phyloP scores from a whole-genome alignment of 2,113 vertebrate genomes.

The Barbus barbus region DNA sequence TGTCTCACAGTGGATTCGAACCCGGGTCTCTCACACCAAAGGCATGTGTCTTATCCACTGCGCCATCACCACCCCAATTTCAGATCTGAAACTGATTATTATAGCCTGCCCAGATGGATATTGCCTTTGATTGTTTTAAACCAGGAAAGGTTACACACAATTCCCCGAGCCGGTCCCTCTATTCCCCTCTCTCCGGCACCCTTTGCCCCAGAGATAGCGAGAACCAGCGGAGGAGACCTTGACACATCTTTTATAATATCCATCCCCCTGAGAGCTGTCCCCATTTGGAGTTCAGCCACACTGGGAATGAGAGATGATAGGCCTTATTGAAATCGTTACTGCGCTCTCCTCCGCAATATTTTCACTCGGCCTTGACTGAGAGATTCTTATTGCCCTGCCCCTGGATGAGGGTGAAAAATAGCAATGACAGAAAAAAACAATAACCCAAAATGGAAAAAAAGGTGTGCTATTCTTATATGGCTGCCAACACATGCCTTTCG shows the following conservation, averaged over 20 bases:
- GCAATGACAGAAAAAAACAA: constrained; percentile 28
- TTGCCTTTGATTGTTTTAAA: constrained; percentile 39
- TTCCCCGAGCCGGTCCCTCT: constrained; percentile 13
- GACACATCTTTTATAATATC: constrained; percentile 57
- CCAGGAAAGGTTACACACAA: not conserved
- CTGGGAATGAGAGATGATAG: constrained; percentile 54
- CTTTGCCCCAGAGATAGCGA: constrained; percentile 14
- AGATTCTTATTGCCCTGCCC: constrained; percentile 39
- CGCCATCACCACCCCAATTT: too few species aligned
- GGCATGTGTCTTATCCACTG: too few species aligned
- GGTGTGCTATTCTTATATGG: constrained; percentile 13
- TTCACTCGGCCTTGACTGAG: constrained; percentile 18
- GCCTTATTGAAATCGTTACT: constrained; percentile 51
- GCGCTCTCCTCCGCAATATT: constrained; percentile 21
- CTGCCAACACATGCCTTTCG: not conserved
- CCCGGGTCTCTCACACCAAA: too few species aligned
- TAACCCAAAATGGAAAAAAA: constrained; percentile 39
- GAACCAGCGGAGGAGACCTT: constrained; percentile 45
- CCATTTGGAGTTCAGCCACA: constrained; percentile 53
- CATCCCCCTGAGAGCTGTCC: constrained; percentile 47
- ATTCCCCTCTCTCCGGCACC: not conserved
- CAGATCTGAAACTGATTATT: constrained; percentile 1
- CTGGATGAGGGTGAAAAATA: constrained; percentile 31
- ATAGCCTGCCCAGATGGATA: constrained; percentile 11
- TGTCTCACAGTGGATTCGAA: too few species aligned